Percentiles rank a stretch among this genome's conserved stretches.
These are phyloP conservation scores for Murina feae DNA, from an alignment of 2,113 vertebrate species.

Conservation along the genomic window DNA sequence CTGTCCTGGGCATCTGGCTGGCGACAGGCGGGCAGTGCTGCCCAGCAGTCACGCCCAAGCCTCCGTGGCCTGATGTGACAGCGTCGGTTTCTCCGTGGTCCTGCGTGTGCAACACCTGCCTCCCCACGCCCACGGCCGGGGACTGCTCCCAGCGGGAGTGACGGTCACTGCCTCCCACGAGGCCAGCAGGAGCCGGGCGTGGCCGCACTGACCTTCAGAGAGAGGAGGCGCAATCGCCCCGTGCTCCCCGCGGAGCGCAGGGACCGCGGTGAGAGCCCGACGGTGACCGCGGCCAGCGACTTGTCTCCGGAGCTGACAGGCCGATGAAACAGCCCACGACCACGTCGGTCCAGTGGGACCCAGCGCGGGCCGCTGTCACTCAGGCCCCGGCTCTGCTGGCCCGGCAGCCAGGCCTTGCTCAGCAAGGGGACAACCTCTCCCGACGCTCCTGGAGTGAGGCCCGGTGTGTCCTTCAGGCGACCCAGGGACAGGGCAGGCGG, in stretches of 20 bases:
- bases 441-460: neutral
- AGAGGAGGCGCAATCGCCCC: too few relatives aligned
- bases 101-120: neutral
- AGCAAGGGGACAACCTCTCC: too few relatives aligned
- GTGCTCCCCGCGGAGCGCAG: accelerated
- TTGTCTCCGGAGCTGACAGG: neutral
- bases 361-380: neutral
- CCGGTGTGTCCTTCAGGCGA: neutral
- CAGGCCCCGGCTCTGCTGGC: neutral
- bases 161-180: neutral
- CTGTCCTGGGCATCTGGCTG: accelerated
- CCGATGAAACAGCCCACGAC: neutral
- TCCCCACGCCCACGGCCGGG: neutral
- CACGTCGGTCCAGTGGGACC: neutral
- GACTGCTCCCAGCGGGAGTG: neutral
- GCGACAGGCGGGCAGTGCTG: neutral
- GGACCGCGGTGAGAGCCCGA: neutral
- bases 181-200: neutral
- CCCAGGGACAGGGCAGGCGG: neutral
- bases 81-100: neutral
- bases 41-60: neutral
- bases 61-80: neutral
- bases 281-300: neutral
- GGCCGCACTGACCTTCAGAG: neutral
- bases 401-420: too few relatives aligned